Percentiles rank a stretch among this genome's conserved stretches.
Evolutionary conservation across 2,797 vertebrate genomes (phyloP).

Genomic region (Mormyrus hasselquistii): DNA sequence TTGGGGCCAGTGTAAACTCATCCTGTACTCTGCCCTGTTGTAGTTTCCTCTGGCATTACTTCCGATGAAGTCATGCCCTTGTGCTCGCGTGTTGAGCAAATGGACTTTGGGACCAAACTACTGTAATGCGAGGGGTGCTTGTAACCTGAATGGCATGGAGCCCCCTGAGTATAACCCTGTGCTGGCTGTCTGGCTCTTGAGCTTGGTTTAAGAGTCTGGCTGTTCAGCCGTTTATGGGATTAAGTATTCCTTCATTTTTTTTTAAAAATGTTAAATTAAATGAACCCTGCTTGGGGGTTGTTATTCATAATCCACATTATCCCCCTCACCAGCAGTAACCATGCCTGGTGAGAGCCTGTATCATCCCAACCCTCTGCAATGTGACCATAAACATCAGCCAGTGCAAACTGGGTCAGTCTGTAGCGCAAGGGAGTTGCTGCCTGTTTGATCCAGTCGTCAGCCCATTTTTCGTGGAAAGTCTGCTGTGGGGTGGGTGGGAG

Average conservation of each 20-base stretch:
- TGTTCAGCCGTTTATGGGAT: not conserved
- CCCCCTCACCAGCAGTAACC: not conserved
- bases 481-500: slow-evolving; percentile 5
- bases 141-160: not conserved
- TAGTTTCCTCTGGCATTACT: not conserved
- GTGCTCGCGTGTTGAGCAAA: not conserved
- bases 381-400: not conserved
- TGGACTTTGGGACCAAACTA: not conserved
- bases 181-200: not conserved
- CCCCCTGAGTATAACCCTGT: not conserved
- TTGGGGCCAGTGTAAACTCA: not conserved
- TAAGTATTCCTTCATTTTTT: not conserved
- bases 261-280: not conserved
- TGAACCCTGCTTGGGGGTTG: not conserved
- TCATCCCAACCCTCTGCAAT: not conserved
- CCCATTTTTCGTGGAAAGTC: not conserved
- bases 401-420: not conserved
- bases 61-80: not conserved
- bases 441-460: slow-evolving; percentile 15
- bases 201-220: not conserved
- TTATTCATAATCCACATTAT: not conserved
- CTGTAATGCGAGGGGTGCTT: not conserved
- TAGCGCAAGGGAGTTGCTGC: not conserved
- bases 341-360: not conserved
- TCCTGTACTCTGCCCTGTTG: not conserved